Percentiles rank a stretch among this genome's conserved stretches.
phyloP scores from a whole-genome alignment of 2,797 vertebrate genomes.

The Lepus oiostolus region DNA sequence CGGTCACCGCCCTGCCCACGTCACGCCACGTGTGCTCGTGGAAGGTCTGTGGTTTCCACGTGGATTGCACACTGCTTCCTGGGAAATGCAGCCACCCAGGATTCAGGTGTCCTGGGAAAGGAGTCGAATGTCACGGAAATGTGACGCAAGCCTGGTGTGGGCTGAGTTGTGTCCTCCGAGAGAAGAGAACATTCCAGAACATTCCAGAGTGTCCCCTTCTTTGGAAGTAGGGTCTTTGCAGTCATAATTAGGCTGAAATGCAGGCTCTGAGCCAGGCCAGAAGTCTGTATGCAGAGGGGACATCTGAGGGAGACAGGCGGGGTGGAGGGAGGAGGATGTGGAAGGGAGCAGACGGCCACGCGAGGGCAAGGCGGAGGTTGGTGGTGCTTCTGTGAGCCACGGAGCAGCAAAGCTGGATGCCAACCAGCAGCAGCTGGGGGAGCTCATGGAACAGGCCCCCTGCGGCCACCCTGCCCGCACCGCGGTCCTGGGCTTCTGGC shows the following conservation, averaged over 20 bases:
- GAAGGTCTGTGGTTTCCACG: fast-evolving
- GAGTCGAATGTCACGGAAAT: not conserved
- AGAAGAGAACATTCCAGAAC: not conserved
- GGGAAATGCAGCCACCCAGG: not conserved
- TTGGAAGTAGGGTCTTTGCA: not conserved
- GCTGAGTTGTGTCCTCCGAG: too few relatives aligned
- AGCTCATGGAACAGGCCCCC: fast-evolving
- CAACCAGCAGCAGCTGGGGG: not conserved
- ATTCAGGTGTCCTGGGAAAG: too few relatives aligned
- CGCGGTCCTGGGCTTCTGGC: not conserved
- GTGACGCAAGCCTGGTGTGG: fast-evolving
- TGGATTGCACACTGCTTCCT: too few relatives aligned
- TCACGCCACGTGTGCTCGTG: fast-evolving
- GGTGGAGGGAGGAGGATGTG: fast-evolving
- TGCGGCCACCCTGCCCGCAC: too few relatives aligned
- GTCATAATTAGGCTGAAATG: not conserved
- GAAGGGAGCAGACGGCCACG: fast-evolving
- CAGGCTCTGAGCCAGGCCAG: too few relatives aligned
- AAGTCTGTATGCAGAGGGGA: not conserved
- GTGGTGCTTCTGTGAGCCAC: fast-evolving
- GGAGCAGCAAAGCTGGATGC: fast-evolving
- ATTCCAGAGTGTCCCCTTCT: not conserved
- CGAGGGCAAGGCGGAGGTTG: fast-evolving
- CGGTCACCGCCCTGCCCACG: too few relatives aligned
- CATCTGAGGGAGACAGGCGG: not conserved